Conservation (phyloP, 2,113 vertebrate species). For the Bagarius yarrelli region DNA sequence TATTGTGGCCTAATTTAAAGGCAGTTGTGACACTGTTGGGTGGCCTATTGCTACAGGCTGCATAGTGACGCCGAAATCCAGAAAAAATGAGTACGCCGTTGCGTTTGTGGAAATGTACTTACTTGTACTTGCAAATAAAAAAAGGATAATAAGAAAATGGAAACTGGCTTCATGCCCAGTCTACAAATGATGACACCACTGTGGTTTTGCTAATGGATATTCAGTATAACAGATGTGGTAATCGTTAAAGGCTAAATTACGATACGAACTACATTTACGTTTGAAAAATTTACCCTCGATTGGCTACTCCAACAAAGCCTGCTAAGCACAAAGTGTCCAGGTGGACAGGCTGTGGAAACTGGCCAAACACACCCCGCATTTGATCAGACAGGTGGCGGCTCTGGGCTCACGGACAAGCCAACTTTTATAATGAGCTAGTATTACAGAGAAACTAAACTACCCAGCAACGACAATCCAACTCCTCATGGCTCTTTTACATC, state of each 20-base stretch:
- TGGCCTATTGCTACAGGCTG: constrained; percentile 47
- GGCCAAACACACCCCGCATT: not conserved
- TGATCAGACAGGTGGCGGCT: constrained; percentile 35
- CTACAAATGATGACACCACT: constrained; percentile 9
- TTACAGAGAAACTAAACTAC: not conserved
- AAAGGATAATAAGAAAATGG: not conserved
- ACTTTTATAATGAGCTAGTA: constrained; percentile 30
- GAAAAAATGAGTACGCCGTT: constrained; percentile 8
- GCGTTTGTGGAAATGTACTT: constrained; percentile 8
- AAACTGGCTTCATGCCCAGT: constrained; percentile 18
- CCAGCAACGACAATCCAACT: not conserved
- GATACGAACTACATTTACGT: not conserved
- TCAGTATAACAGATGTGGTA: constrained; percentile 12
- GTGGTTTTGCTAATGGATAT: constrained; percentile 31
- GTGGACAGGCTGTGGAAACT: constrained; percentile 22
- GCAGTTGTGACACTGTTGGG: constrained; percentile 28
- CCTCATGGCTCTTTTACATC: constrained; percentile 21
- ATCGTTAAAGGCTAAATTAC: not conserved
- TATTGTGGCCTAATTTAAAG: constrained; percentile 47
- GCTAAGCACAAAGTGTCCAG: constrained; percentile 27
- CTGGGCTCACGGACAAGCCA: constrained; percentile 9
- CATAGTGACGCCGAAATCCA: constrained; percentile 18
- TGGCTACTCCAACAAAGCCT: not conserved
- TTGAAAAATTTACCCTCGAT: constrained; percentile 3
- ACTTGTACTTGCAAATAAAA: constrained; percentile 9